Conservation (phyloP, 1,140 invertebrate genomes). For the Drosophila sproati region DNA sequence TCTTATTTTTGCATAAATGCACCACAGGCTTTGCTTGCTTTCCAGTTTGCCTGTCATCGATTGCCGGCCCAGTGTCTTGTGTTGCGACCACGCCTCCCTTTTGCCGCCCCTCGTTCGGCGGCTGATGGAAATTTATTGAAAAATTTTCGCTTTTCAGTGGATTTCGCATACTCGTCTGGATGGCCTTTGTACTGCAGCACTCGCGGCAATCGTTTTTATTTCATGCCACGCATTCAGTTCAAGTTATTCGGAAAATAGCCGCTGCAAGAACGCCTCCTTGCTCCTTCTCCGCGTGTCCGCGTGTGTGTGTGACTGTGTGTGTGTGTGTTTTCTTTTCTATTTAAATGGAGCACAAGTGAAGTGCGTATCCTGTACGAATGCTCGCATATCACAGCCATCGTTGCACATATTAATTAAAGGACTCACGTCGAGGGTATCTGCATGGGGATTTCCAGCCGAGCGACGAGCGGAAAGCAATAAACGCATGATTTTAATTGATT, state of each 20-base stretch:
- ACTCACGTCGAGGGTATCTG: slow-evolving; percentile 1
- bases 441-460: slow-evolving; percentile 23
- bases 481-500: slow-evolving; percentile 60
- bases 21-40: slow-evolving; percentile 77
- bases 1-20: slow-evolving; percentile 83
- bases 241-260: slow-evolving; percentile 83
- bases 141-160: slow-evolving; percentile 76
- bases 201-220: slow-evolving; percentile 71
- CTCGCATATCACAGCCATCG: slow-evolving; percentile 40
- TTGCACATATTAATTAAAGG: slow-evolving; percentile 79
- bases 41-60: slow-evolving; percentile 78
- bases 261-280: slow-evolving; percentile 41
- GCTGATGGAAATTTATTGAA: slow-evolving; percentile 81
- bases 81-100: not conserved
- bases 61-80: slow-evolving; percentile 69
- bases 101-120: slow-evolving; percentile 6
- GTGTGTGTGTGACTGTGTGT: slow-evolving; percentile 28
- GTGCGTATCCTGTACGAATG: slow-evolving; percentile 60
- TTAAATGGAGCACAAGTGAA: slow-evolving; percentile 83
- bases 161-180: slow-evolving; percentile 52
- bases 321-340: slow-evolving; percentile 75
- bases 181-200: slow-evolving; percentile 64
- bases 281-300: slow-evolving; percentile 11
- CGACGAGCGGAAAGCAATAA: slow-evolving; percentile 32
- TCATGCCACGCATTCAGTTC: slow-evolving; percentile 77